Conservation (phyloP, 2,888 invertebrate species). For the Phasia obesa region DNA sequence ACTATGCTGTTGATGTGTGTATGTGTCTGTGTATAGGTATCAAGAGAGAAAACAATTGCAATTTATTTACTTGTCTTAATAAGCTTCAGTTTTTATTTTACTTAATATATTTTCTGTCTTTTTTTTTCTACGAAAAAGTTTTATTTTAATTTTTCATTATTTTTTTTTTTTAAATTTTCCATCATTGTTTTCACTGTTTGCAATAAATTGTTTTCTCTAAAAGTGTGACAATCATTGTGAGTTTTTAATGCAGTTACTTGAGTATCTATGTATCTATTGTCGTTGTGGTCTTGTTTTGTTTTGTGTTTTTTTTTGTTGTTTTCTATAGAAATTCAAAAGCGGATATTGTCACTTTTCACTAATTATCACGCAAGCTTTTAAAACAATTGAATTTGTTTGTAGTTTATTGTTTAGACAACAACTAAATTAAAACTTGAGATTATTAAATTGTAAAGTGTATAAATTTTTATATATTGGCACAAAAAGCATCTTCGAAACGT, state of each 20-base stretch:
- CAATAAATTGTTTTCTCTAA: neutral
- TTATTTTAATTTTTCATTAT: slow-evolving; percentile 10
- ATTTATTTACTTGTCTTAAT: slow-evolving; percentile 54
- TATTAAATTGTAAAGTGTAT: slow-evolving; percentile 38
- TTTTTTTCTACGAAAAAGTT: neutral
- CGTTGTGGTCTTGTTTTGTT: neutral
- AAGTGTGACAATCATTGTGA: slow-evolving; percentile 42
- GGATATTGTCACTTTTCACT: slow-evolving; percentile 67
- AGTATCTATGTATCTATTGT: neutral
- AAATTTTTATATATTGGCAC: neutral
- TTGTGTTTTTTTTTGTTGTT: slow-evolving; percentile 22
- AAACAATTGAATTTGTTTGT: slow-evolving; percentile 66
- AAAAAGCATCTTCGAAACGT: slow-evolving; percentile 15
- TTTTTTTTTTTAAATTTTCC: slow-evolving; percentile 21
- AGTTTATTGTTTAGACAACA: slow-evolving; percentile 60
- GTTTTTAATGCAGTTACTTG: slow-evolving; percentile 22
- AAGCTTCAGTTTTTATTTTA: slow-evolving; percentile 24
- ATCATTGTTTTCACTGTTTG: slow-evolving; percentile 31
- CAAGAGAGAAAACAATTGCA: slow-evolving; percentile 35
- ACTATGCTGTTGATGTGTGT: neutral
- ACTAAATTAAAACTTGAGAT: slow-evolving; percentile 50
- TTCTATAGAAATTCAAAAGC: slow-evolving; percentile 48
- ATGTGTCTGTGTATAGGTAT: neutral
- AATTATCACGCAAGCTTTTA: slow-evolving; percentile 63
- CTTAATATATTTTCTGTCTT: slow-evolving; percentile 2